Conservation (phyloP, 1,140 invertebrate species). For the Ptiloglossa arizonensis region DNA sequence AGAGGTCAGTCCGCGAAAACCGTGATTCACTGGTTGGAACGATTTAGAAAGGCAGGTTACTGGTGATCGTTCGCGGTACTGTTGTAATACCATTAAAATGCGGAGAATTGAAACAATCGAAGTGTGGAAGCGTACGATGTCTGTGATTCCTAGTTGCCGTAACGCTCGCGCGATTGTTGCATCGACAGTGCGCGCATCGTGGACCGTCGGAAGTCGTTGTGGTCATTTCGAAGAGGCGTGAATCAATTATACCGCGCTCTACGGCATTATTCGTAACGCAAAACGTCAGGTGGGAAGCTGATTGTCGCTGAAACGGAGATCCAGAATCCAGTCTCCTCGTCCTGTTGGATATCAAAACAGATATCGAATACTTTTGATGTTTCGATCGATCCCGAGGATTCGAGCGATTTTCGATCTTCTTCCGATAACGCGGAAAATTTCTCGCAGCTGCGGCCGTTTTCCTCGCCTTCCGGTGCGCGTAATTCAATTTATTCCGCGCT, state of each 20-base stretch:
- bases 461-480: conserved; percentile 25
- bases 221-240: too few species aligned
- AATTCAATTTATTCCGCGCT: conserved; percentile 41
- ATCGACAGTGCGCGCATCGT: too few species aligned
- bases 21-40: not conserved
- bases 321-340: too few species aligned
- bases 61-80: not conserved
- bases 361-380: too few species aligned
- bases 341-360: too few species aligned
- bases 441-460: conserved; percentile 3
- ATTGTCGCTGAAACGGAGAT: too few species aligned
- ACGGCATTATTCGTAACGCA: too few species aligned
- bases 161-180: not conserved
- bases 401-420: not conserved
- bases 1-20: not conserved
- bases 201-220: too few species aligned
- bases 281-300: too few species aligned
- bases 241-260: too few species aligned
- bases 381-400: not conserved
- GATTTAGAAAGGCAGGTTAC: not conserved
- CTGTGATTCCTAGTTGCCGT: too few species aligned
- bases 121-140: not conserved
- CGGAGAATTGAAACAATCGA: not conserved
- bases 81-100: not conserved
- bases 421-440: not conserved